phyloP scores from a whole-genome alignment of 2,888 invertebrate genomes.

The Parnassius orleans region DNA sequence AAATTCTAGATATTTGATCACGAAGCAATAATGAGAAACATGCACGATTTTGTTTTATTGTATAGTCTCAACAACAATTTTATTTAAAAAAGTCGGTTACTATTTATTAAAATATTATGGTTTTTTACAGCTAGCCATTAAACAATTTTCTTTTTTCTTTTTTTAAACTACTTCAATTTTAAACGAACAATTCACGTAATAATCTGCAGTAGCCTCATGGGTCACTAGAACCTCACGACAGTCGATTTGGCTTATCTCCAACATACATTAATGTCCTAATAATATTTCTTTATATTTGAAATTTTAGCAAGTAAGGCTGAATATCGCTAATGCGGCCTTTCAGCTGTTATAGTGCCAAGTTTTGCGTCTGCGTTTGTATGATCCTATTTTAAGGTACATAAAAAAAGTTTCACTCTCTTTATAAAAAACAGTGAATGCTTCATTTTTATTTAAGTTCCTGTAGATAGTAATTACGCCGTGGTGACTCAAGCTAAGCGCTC shows the following conservation, averaged over 20 bases:
- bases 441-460: too few relatives aligned
- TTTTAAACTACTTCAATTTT: not conserved
- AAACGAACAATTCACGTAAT: conserved; percentile 22
- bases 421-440: too few relatives aligned
- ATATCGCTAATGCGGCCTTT: conserved; percentile 43
- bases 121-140: too few relatives aligned
- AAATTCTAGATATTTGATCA: too few relatives aligned
- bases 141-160: too few relatives aligned
- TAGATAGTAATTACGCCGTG: too few relatives aligned
- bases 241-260: conserved; percentile 59
- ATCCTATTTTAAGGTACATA: conserved; percentile 5
- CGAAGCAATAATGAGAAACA: too few relatives aligned
- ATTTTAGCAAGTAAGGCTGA: conserved; percentile 43
- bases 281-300: conserved; percentile 63
- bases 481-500: too few relatives aligned
- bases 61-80: too few relatives aligned
- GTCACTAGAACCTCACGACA: conserved; percentile 29
- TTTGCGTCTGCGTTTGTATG: conserved; percentile 27
- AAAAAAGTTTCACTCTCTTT: not conserved
- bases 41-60: too few relatives aligned
- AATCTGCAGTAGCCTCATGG: conserved; percentile 27
- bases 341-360: conserved; percentile 36
- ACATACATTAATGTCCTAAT: conserved; percentile 56
- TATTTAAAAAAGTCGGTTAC: too few relatives aligned
- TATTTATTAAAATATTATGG: too few relatives aligned